These are phyloP conservation scores for Pollenia amentaria DNA, from an alignment of 2,888 invertebrate species.

Conservation along the genomic window DNA sequence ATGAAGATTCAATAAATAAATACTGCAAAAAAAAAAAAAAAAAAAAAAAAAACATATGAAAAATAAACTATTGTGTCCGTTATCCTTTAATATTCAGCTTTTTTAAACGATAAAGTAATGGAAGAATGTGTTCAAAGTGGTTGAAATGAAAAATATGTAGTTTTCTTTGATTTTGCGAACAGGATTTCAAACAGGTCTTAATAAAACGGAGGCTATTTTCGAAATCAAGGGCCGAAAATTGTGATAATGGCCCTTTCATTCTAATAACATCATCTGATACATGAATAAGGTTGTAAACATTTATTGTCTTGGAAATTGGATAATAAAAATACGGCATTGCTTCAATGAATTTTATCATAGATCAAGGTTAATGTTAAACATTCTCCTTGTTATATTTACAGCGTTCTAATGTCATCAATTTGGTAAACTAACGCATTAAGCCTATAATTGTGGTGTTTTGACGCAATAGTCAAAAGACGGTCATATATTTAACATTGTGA, in stretches of 20 bases:
- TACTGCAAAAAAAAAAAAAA: too few relatives aligned
- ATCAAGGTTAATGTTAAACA: too few relatives aligned
- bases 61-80: neutral
- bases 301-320: neutral
- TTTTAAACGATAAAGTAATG: neutral
- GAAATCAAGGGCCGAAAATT: slow-evolving; percentile 7
- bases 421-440: too few relatives aligned
- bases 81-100: too few relatives aligned
- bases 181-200: neutral
- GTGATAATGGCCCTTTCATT: neutral
- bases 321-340: slow-evolving; percentile 10
- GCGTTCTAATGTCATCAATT: too few relatives aligned
- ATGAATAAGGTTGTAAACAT: slow-evolving; percentile 17
- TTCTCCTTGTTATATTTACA: too few relatives aligned
- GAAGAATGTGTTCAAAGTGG: neutral
- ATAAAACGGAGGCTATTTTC: slow-evolving; percentile 15
- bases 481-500: too few relatives aligned
- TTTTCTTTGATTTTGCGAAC: neutral
- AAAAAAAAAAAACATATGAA: too few relatives aligned
- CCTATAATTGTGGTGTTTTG: too few relatives aligned
- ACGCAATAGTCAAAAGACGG: too few relatives aligned
- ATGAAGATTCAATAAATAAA: too few relatives aligned
- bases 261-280: neutral
- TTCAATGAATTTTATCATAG: slow-evolving; percentile 1
- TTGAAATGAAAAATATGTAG: neutral